Evolutionary conservation across 2,797 vertebrate genomes (phyloP), one percentile per base, ranked within the genome.

Genomic region (Pseudopleuronectes americanus): DNA sequence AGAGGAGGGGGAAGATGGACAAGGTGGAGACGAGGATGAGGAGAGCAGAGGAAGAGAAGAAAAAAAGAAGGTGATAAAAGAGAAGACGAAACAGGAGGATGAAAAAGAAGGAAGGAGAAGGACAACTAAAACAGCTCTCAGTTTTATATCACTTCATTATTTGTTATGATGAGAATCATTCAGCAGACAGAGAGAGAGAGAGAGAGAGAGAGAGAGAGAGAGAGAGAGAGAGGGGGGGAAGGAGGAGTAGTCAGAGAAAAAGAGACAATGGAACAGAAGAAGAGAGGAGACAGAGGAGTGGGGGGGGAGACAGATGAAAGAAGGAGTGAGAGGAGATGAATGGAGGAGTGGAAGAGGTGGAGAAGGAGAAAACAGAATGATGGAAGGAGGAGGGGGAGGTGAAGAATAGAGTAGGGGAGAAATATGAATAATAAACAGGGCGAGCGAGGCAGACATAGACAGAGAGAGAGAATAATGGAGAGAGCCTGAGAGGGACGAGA

Each of bases 401-500:
- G 63, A 54, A 24, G 12, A 23, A 54, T 16, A 33, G 24, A 66
- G 38, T 16, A 4, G 5, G n/a, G 38, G 51, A 43, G 61, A 41
- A 53, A 74, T 7, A 49, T 59, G 80, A 78, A 75, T 80, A 77
- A 89, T 71, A 84, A 83, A 85, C 59, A 84, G 76, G 56, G 58
- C 22, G 45, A 84, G 62, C 19, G 55, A 86, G 77, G 68, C 33
- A 47, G 71, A 57, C 24, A 22, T 48, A 61, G 10, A 61, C 26
- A 33, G 66, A 64, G 14, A 68, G 43, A 73, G 77, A 79, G 75
- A 83, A 86, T 84, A 84, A 90, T 87, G 77, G 82, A 85, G 71
- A 77, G 65, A 76, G 76, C 77, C 86, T 87, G 84, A 89, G 84
- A 90, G 81, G 70, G 65, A 73, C 16, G 68, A 89, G 75, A 89